phyloP scores from a whole-genome alignment of 2,888 invertebrate species.

The Stenodema calcarata region DNA sequence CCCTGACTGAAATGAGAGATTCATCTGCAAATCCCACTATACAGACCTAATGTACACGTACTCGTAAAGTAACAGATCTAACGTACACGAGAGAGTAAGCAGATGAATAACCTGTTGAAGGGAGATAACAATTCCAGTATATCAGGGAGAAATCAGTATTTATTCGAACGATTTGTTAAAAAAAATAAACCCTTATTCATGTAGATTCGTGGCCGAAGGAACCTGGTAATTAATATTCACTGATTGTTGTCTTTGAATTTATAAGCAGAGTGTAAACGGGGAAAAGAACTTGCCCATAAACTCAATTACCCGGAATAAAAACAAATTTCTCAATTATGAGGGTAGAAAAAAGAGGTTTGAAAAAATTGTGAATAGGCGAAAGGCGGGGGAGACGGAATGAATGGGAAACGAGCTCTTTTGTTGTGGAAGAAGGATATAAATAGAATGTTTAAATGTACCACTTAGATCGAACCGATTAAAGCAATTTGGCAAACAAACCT shows the following conservation, averaged over 20 bases:
- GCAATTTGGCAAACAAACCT: slow-evolving; percentile 51
- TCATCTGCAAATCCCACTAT: no score
- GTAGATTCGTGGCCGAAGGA: neutral
- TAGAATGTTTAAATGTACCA: slow-evolving; percentile 48
- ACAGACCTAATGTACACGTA: no score
- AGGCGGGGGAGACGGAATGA: neutral
- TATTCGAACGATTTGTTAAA: no score
- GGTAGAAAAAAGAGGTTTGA: neutral
- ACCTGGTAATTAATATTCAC: slow-evolving; percentile 18
- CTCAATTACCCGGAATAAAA: slow-evolving; percentile 30
- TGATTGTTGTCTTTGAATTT: slow-evolving; percentile 31
- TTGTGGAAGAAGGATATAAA: slow-evolving; percentile 44
- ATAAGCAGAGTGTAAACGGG: neutral
- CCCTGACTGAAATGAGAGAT: no score
- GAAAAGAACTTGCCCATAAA: slow-evolving; percentile 17
- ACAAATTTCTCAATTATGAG: slow-evolving; percentile 39
- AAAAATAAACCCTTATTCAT: no score
- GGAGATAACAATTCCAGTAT: no score
- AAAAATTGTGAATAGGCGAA: slow-evolving; percentile 9
- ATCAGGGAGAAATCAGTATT: no score
- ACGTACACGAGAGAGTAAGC: no score
- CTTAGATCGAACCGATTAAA: slow-evolving; percentile 50
- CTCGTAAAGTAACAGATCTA: no score
- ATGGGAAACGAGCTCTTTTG: slow-evolving; percentile 39
- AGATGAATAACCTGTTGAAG: no score